A percentile compares a stretch with the other conserved stretches of the same genome.
phyloP scores from a whole-genome alignment of 2,113 vertebrate species.

The Anolis carolinensis region DNA sequence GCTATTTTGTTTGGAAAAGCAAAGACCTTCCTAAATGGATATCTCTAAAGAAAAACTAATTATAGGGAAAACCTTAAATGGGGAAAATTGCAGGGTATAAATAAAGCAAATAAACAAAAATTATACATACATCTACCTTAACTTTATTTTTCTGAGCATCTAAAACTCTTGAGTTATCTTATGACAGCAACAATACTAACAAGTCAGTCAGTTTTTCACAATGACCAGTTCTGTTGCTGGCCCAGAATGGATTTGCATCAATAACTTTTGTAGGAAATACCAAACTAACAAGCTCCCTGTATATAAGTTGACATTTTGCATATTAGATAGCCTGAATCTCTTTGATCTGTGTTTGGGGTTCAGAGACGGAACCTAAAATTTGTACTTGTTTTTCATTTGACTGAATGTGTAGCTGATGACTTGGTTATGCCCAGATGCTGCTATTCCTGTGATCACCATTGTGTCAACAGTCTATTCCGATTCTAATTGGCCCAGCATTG shows the following conservation, averaged over 20 bases:
- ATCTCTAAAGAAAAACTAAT: neutral
- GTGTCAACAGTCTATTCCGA: neutral
- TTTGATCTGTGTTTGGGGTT: neutral
- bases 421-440: neutral
- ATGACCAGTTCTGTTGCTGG: neutral
- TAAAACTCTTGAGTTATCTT: neutral
- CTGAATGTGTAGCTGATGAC: neutral
- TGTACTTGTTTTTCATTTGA: neutral
- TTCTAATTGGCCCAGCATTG: too few relatives aligned
- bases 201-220: neutral
- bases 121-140: neutral
- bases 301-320: neutral
- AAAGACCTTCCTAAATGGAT: neutral
- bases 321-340: neutral
- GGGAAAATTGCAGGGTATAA: too few relatives aligned
- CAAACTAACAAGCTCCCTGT: neutral
- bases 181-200: neutral
- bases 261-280: neutral
- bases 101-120: too few relatives aligned
- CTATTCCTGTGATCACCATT: neutral
- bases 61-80: neutral
- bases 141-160: neutral
- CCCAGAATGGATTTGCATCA: neutral
- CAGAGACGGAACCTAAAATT: neutral
- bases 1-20: neutral